Conservation (phyloP, 2,888 invertebrate species). For the Polydrusus tereticollis region DNA sequence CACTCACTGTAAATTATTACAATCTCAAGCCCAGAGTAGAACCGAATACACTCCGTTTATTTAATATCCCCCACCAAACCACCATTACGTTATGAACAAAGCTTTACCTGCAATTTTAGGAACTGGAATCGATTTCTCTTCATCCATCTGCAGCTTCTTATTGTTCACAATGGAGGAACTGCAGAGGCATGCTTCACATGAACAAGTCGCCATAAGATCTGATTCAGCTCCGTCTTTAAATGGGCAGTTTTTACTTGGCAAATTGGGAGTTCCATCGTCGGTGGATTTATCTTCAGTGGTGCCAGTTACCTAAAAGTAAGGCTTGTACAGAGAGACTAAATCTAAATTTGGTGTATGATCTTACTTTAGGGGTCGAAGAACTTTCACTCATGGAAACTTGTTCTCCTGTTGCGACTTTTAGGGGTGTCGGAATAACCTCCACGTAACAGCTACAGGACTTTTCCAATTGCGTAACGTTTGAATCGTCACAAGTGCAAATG, state of each 20-base stretch:
- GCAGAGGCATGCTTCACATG: constrained; percentile 9
- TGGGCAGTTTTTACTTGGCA: neutral
- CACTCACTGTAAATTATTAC: too few relatives aligned
- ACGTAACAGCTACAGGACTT: constrained; percentile 23
- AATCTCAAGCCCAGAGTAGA: too few relatives aligned
- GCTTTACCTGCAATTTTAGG: constrained; percentile 5
- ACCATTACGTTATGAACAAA: neutral
- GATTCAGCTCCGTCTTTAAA: neutral
- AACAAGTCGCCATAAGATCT: neutral
- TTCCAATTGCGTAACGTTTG: constrained; percentile 25
- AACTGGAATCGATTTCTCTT: neutral
- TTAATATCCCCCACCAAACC: too few relatives aligned
- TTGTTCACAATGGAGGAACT: constrained; percentile 5
- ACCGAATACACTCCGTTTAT: too few relatives aligned
- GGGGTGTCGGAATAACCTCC: neutral
- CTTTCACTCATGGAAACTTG: constrained; percentile 27
- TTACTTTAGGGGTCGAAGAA: constrained; percentile 22
- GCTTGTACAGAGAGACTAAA: too few relatives aligned
- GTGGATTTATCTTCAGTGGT: neutral
- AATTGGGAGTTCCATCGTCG: neutral
- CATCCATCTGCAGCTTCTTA: neutral
- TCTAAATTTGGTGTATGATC: neutral
- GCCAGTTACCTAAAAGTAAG: too few relatives aligned
- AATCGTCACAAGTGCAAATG: constrained; percentile 32
- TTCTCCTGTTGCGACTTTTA: constrained; percentile 2